Conservation (phyloP, 1,140 invertebrate genomes). For the Piezodorus guildinii region DNA sequence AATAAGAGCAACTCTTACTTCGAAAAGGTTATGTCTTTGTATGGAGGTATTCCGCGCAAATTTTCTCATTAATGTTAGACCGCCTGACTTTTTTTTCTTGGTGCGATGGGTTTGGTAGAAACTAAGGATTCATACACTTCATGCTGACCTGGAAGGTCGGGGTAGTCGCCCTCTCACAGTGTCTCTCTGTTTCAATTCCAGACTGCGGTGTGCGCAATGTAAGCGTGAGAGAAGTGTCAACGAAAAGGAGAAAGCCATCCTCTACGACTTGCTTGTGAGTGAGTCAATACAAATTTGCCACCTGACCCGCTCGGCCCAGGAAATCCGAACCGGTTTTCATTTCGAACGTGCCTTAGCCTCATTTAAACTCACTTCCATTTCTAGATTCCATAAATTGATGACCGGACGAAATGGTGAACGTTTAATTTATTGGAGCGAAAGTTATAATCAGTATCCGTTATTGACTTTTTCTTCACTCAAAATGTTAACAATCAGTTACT, state of each 20-base stretch:
- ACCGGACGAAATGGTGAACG: too few species aligned
- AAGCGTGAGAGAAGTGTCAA: slow-evolving; percentile 57
- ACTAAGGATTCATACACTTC: background rate
- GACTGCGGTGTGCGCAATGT: slow-evolving; percentile 62
- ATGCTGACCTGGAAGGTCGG: background rate
- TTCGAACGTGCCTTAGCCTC: background rate
- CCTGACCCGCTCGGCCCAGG: slow-evolving; percentile 20
- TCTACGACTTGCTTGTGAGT: slow-evolving; percentile 58
- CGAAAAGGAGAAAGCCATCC: slow-evolving; percentile 56
- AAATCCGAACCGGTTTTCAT: slow-evolving; percentile 22
- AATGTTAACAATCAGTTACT: too few species aligned
- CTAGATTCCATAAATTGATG: too few species aligned
- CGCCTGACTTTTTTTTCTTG: too few species aligned
- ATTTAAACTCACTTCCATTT: background rate
- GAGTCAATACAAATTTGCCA: slow-evolving; percentile 30
- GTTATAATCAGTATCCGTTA: too few species aligned
- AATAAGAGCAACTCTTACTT: too few species aligned
- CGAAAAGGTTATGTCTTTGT: too few species aligned
- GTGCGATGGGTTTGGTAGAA: too few species aligned
- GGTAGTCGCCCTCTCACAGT: slow-evolving; percentile 1
- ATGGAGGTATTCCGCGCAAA: too few species aligned
- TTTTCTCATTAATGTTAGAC: too few species aligned
- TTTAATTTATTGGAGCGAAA: too few species aligned
- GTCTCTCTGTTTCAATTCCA: slow-evolving; percentile 38
- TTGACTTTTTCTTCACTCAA: too few species aligned